These are phyloP conservation scores for Drosophila affinis DNA, from an alignment of 2,888 invertebrate species.

Conservation along the genomic window DNA sequence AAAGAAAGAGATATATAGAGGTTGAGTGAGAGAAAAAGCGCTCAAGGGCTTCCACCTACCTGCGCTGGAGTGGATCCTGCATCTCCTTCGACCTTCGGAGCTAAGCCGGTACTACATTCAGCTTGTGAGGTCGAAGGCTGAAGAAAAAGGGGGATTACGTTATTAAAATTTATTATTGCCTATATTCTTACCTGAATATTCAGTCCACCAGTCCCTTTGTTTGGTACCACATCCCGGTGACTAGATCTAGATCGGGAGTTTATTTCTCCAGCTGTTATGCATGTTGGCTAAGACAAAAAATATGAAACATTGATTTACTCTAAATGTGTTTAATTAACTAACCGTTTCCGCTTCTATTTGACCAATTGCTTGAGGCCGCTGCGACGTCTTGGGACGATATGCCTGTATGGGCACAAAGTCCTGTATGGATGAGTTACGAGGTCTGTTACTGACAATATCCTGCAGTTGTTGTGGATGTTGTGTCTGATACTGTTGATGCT, in stretches of 20 bases:
- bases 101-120: not conserved
- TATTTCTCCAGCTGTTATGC: not conserved
- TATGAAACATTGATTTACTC: not conserved
- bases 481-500: slow-evolving; percentile 11
- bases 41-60: not conserved
- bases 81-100: not conserved
- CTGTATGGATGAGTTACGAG: slow-evolving; percentile 42
- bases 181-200: slow-evolving; percentile 13
- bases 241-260: not conserved
- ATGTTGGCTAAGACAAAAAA: not conserved
- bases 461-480: not conserved
- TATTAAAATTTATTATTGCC: not conserved
- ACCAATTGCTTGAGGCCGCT: not conserved
- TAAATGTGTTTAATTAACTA: not conserved
- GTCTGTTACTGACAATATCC: slow-evolving; percentile 10
- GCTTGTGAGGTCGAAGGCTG: slow-evolving; percentile 1
- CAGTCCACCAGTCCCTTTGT: slow-evolving; percentile 3
- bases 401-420: slow-evolving; percentile 69
- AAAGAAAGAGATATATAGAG: not conserved
- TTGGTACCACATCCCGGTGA: not conserved
- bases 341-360: not conserved
- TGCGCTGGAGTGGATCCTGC: not conserved
- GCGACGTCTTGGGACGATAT: slow-evolving; percentile 50
- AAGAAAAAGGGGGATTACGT: too few species aligned
- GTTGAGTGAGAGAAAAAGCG: not conserved